These are phyloP conservation scores for Odontomyia ornata DNA, from an alignment of 2,888 invertebrate species.

Conservation along the genomic window DNA sequence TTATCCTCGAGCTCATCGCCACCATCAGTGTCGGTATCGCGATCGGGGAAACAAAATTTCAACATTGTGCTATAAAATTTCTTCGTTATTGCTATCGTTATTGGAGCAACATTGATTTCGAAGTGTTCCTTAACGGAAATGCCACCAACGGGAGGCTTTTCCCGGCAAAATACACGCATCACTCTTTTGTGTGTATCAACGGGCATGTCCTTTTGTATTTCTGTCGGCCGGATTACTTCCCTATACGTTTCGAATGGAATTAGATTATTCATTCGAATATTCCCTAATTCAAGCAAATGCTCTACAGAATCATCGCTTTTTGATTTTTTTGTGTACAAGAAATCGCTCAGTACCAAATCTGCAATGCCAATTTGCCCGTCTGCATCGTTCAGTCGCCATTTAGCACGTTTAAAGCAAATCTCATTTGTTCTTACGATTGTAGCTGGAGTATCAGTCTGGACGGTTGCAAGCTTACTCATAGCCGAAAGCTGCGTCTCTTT, in stretches of 20 bases:
- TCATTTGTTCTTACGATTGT: constrained; percentile 86
- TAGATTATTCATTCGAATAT: constrained; percentile 93
- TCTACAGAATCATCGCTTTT: constrained; percentile 97
- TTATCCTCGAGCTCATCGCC: constrained; percentile 71
- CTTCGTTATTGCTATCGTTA: constrained; percentile 91
- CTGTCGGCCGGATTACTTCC: constrained; percentile 83
- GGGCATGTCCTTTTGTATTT: constrained; percentile 85
- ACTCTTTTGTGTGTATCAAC: constrained; percentile 88
- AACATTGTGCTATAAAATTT: constrained; percentile 97
- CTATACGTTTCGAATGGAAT: constrained; percentile 94
- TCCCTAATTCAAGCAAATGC: constrained; percentile 94
- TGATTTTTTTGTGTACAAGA: constrained; percentile 96
- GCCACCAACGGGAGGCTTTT: constrained; percentile 97
- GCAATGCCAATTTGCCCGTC: constrained; percentile 98
- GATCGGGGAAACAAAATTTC: constrained; percentile 96
- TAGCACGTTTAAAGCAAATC: constrained; percentile 98
- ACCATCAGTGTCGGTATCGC: constrained; percentile 78
- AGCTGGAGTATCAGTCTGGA: constrained; percentile 75
- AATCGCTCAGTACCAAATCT: constrained; percentile 93
- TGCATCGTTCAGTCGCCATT: constrained; percentile 96
- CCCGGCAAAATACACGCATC: constrained; percentile 92
- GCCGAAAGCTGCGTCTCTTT: constrained; percentile 78
- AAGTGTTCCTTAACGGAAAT: constrained; percentile 99
- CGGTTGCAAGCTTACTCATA: constrained; percentile 70
- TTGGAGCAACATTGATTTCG: constrained; percentile 96